phyloP scores from a whole-genome alignment of 2,113 vertebrate genomes.

The human (Homo sapiens) region DNA sequence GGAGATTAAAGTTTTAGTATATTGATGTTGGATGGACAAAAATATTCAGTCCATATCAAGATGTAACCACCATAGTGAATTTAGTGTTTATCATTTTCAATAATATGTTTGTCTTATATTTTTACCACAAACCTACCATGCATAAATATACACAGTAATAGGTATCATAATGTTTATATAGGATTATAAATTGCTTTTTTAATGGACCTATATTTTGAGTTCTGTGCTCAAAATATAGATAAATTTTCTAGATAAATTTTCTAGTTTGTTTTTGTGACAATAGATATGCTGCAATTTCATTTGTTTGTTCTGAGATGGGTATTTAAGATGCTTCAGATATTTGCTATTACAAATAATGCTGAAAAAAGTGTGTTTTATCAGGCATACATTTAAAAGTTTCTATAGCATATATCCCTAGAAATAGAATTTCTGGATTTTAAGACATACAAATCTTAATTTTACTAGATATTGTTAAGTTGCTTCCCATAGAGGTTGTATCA shows the following conservation, averaged over 20 bases:
- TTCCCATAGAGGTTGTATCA: not conserved
- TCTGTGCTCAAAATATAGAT: not conserved
- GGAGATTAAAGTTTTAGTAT: not conserved
- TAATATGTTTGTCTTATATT: not conserved
- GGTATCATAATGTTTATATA: not conserved
- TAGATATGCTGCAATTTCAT: not conserved
- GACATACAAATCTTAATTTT: not conserved
- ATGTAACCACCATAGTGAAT: not conserved
- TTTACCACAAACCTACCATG: not conserved
- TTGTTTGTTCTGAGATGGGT: not conserved
- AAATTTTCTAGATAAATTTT: not conserved
- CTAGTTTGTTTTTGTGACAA: not conserved
- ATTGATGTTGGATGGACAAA: not conserved
- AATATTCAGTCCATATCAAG: not conserved
- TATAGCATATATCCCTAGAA: not conserved
- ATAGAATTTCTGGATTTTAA: slow-evolving; percentile 10
- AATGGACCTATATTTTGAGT: not conserved
- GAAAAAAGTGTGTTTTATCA: not conserved
- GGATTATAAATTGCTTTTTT: not conserved
- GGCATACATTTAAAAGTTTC: not conserved
- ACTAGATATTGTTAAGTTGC: not conserved
- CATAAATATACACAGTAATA: not conserved
- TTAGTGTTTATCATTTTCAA: not conserved
- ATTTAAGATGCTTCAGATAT: not conserved
- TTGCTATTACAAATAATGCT: not conserved